Conservation (phyloP, 2,113 vertebrate species). For the Rutilus rutilus region DNA sequence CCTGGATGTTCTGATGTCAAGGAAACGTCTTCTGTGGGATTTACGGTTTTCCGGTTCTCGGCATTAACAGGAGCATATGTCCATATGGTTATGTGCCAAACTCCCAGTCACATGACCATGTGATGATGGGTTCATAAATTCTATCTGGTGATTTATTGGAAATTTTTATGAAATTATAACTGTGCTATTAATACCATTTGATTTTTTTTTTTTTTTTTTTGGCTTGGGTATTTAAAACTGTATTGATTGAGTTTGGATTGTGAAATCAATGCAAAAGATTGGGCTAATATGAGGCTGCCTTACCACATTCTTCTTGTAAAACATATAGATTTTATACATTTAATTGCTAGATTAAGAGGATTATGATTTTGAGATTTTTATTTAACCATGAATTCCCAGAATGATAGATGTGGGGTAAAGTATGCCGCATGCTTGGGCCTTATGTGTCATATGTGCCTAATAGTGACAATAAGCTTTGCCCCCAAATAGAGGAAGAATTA, state of each 20-base stretch:
- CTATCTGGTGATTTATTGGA: neutral
- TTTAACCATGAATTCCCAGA: neutral
- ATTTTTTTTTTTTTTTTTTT: neutral
- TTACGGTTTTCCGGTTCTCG: neutral
- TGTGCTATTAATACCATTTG: neutral
- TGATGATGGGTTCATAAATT: neutral
- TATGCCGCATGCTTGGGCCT: neutral
- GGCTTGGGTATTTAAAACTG: neutral
- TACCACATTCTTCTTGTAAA: neutral
- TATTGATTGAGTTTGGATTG: neutral
- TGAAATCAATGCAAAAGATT: neutral
- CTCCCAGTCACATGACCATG: neutral
- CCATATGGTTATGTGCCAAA: neutral
- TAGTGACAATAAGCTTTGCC: neutral
- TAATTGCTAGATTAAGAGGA: neutral
- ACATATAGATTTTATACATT: neutral
- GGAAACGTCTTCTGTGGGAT: neutral
- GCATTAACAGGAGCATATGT: constrained; percentile 17
- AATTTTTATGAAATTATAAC: neutral
- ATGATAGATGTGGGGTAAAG: neutral
- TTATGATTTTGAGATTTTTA: neutral
- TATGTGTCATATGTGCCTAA: neutral
- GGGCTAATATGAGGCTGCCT: neutral
- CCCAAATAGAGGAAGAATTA: neutral
- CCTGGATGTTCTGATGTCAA: neutral